phyloP scores from a whole-genome alignment of 2,888 invertebrate species.

The Eristalis intricaria region DNA sequence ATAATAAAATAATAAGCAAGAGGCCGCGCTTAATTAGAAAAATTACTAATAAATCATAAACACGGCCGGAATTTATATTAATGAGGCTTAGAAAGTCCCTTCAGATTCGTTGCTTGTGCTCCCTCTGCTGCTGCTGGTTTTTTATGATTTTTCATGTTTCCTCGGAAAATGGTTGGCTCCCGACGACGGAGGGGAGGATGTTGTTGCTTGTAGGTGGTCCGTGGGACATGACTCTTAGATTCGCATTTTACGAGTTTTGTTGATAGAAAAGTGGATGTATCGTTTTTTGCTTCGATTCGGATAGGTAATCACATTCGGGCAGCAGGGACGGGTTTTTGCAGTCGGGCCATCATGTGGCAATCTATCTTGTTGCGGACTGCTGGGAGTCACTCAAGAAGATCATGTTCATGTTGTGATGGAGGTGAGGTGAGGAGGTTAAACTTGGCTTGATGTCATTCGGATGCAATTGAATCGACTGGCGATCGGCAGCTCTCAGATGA shows the following conservation, averaged over 20 bases:
- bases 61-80: constrained; percentile 78
- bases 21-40: constrained; percentile 76
- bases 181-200: neutral
- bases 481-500: too few relatives aligned
- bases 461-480: too few relatives aligned
- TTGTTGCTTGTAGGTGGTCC: neutral
- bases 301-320: neutral
- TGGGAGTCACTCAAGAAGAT: too few relatives aligned
- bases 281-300: neutral
- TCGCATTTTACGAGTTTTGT: neutral
- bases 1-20: constrained; percentile 49
- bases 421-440: too few relatives aligned
- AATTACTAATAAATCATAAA: constrained; percentile 79
- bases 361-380: neutral
- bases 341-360: neutral
- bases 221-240: neutral
- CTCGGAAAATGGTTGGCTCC: neutral
- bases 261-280: neutral
- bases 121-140: too few relatives aligned
- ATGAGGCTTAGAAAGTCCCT: constrained; percentile 74
- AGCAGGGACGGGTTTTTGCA: neutral
- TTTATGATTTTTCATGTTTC: neutral
- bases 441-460: too few relatives aligned
- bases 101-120: neutral
- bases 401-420: too few relatives aligned